Conservation (phyloP, 1,140 invertebrate species). For the Zaprionus capensis region DNA sequence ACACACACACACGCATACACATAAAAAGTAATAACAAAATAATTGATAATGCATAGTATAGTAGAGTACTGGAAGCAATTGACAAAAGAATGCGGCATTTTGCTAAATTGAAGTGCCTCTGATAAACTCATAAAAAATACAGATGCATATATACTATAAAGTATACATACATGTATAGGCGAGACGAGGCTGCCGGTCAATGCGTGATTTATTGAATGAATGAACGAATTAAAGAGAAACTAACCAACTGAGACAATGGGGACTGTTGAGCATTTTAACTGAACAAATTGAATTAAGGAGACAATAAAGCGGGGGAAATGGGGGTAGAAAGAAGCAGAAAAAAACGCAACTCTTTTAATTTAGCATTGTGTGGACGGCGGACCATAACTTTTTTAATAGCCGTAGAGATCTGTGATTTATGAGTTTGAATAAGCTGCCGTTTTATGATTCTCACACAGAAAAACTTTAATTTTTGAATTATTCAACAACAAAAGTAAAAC, state of each 20-base stretch:
- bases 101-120: slow-evolving; percentile 72
- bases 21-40: slow-evolving; percentile 48
- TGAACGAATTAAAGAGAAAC: slow-evolving; percentile 33
- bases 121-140: slow-evolving; percentile 61
- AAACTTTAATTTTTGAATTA: neutral
- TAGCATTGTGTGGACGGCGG: slow-evolving; percentile 20
- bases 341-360: slow-evolving; percentile 64
- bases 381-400: slow-evolving; percentile 59
- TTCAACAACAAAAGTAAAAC: neutral
- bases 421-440: slow-evolving; percentile 56
- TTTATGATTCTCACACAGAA: slow-evolving; percentile 7
- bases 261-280: slow-evolving; percentile 30
- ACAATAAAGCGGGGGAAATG: slow-evolving; percentile 48
- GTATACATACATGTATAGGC: neutral
- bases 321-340: slow-evolving; percentile 8
- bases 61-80: slow-evolving; percentile 21
- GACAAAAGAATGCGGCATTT: slow-evolving; percentile 69
- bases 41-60: slow-evolving; percentile 44
- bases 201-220: slow-evolving; percentile 74
- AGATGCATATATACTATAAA: slow-evolving; percentile 2
- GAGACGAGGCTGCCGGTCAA: slow-evolving; percentile 48
- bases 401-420: slow-evolving; percentile 57
- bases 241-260: neutral
- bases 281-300: slow-evolving; percentile 70
- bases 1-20: slow-evolving; percentile 9